Conservation (phyloP, 2,113 vertebrate genomes). For the Paedocypris sp. region DNA sequence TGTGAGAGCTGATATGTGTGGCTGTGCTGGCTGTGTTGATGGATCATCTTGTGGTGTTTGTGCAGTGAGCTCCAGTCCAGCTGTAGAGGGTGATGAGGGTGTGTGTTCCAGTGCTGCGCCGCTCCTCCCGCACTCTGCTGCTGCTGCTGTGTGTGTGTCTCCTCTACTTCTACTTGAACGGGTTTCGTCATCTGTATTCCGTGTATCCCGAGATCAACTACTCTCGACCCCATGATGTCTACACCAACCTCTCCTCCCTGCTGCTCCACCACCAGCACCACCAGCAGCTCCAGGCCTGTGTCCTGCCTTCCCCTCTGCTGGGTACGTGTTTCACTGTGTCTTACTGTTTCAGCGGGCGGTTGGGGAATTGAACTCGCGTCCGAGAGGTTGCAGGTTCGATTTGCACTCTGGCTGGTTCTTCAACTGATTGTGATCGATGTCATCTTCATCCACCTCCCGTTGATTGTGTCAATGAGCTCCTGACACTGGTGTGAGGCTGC, state of each 20-base stretch:
- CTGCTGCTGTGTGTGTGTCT: conserved; percentile 89
- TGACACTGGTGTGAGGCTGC: no score
- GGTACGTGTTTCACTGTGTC: no score
- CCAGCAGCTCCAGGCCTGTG: conserved; percentile 66
- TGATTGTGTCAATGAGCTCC: no score
- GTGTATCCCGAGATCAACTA: conserved; percentile 80
- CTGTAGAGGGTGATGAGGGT: conserved; percentile 48
- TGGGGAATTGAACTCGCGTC: no score
- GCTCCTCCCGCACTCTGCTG: conserved; percentile 77
- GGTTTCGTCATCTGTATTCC: conserved; percentile 78
- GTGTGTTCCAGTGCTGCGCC: conserved; percentile 58
- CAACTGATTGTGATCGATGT: no score
- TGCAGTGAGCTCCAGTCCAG: conserved; percentile 33
- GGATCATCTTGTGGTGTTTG: conserved; percentile 12
- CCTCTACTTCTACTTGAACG: conserved; percentile 85
- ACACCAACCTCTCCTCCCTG: conserved; percentile 78
- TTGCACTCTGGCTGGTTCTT: no score
- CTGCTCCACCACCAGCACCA: conserved; percentile 50
- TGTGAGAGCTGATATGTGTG: no score
- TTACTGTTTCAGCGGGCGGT: no score
- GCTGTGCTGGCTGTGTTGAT: conserved; percentile 8
- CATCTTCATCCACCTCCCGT: no score
- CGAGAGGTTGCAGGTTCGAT: no score
- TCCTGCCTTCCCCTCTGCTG: conserved; percentile 72
- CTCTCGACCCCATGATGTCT: conserved; percentile 81